A percentile compares a stretch with the other conserved stretches of the same genome.
Evolutionary conservation across 2,888 invertebrate genomes (phyloP).

Genomic region (Oligia latruncula): DNA sequence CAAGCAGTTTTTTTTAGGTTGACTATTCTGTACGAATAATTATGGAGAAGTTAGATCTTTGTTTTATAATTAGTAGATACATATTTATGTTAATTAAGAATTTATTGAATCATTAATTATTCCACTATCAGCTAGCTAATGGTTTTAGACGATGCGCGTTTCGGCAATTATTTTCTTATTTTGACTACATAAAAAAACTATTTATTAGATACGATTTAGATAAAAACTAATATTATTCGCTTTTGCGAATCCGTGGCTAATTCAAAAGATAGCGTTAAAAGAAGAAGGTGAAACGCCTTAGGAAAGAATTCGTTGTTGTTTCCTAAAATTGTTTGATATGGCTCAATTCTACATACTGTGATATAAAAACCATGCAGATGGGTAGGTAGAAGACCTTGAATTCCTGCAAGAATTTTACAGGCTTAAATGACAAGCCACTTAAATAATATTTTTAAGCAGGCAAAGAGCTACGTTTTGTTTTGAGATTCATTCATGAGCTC

Average conservation of each 20-base stretch:
- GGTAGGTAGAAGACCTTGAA: not conserved
- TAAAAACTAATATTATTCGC: conserved; percentile 6
- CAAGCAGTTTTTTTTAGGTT: not conserved
- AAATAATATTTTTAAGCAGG: conserved; percentile 13
- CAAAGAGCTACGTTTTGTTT: conserved; percentile 6
- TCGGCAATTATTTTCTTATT: conserved; percentile 14
- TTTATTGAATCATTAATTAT: conserved; percentile 14
- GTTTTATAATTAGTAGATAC: conserved; percentile 18
- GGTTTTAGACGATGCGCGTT: not conserved
- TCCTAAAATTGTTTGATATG: conserved; percentile 28
- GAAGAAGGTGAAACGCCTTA: conserved; percentile 7
- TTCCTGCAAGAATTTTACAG: not conserved
- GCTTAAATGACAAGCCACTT: conserved; percentile 13
- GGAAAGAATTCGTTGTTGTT: conserved; percentile 60
- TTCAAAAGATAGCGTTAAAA: conserved; percentile 10
- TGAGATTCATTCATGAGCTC: conserved; percentile 28
- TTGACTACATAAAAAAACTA: conserved; percentile 1
- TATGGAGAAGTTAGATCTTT: conserved; percentile 2
- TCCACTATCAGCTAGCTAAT: conserved; percentile 14
- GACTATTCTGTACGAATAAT: not conserved
- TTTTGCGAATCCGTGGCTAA: conserved; percentile 5
- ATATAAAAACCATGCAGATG: not conserved
- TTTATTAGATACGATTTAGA: conserved; percentile 9
- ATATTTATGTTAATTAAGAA: conserved; percentile 21
- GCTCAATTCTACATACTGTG: conserved; percentile 15